Conservation (phyloP, 1,140 invertebrate species). For the Temnothorax nylanderi region DNA sequence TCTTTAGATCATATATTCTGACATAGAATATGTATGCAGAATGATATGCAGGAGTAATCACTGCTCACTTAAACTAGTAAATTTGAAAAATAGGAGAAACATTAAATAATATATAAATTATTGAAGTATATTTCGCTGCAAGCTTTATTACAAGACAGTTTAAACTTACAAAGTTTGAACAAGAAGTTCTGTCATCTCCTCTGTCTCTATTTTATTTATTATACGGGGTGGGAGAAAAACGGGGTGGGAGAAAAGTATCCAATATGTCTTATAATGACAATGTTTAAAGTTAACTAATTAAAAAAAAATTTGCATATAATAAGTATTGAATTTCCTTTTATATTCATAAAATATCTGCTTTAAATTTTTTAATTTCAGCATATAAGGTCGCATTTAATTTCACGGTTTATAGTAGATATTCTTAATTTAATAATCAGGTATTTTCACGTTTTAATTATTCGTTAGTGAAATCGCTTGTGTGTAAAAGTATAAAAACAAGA, state of each 20-base stretch:
- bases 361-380: not conserved
- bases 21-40: not conserved
- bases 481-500: not conserved
- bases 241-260: too few species aligned
- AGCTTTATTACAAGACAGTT: not conserved
- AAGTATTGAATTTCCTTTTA: not conserved
- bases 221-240: too few species aligned
- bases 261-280: not conserved
- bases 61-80: not conserved
- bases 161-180: not conserved
- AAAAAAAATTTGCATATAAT: not conserved
- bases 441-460: not conserved
- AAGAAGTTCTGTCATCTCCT: not conserved
- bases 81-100: not conserved
- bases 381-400: not conserved
- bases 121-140: not conserved
- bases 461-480: not conserved
- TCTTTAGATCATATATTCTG: not conserved
- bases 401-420: not conserved
- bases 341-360: not conserved
- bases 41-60: not conserved
- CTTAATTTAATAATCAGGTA: not conserved
- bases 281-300: not conserved
- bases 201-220: slow-evolving; percentile 1
- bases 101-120: not conserved